Evolutionary conservation across 2,797 vertebrate genomes (phyloP).

Genomic region (Liasis olivaceus): DNA sequence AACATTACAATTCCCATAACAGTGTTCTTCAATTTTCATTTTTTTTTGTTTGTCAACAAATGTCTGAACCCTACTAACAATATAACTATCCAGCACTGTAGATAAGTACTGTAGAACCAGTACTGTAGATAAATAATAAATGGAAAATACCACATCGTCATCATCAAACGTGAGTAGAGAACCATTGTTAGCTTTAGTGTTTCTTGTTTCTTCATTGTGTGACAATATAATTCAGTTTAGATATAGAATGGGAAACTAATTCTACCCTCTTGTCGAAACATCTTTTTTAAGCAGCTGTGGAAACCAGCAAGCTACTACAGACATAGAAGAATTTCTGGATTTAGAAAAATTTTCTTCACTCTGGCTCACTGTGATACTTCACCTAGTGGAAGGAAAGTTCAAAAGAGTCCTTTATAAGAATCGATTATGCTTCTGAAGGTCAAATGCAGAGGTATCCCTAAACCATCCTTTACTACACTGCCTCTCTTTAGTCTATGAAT

Average conservation of each 20-base stretch:
- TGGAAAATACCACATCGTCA: neutral
- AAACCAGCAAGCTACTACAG: neutral
- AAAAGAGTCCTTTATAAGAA: neutral
- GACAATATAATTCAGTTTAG: neutral
- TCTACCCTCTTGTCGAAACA: neutral
- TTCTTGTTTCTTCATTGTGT: neutral
- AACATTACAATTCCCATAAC: neutral
- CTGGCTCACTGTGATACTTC: neutral
- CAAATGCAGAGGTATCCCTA: neutral
- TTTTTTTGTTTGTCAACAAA: neutral
- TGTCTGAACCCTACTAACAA: neutral
- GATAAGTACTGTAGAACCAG: too few species aligned
- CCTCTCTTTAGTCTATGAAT: neutral
- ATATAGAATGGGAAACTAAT: neutral
- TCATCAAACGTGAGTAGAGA: neutral
- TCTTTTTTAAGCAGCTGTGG: neutral
- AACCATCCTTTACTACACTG: neutral
- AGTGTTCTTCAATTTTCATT: neutral
- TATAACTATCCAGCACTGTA: neutral
- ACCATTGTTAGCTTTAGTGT: neutral
- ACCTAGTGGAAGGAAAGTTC: neutral
- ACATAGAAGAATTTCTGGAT: neutral
- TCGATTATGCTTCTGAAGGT: neutral
- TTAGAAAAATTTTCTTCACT: neutral
- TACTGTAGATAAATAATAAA: constrained; percentile 8